Evolutionary conservation across 2,888 invertebrate species (phyloP), one percentile per base, ranked within the genome.

Genomic region (Poecilus cupreus): DNA sequence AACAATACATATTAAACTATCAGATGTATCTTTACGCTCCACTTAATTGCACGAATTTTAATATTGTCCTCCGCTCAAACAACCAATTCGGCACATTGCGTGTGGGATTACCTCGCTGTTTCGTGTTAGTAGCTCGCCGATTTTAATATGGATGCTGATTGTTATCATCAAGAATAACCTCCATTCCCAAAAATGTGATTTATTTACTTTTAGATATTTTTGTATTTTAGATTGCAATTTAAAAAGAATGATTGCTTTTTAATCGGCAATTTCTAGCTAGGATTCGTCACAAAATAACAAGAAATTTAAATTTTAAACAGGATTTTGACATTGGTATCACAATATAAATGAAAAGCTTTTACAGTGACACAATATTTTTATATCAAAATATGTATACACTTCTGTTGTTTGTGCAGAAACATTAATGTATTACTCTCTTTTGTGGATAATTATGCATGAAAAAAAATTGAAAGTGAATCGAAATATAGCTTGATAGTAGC

Each of bases 1-100:
- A 60, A 75, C 81, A 74, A 75, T 75, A 39, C 57, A 24, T 39
- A 72, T 80, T 80, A 74, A 37, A 24, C 20, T 80, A 74, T 74
- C 80, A 18, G 22, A 51, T 54, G 26, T n/a, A 81, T 81, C 81
- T 81, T 81, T 81, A 75, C 43, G 81, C 81, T 81, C 81, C 81
- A 81, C 60, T 81, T 75, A 39, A 64, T 13, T 18, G 8, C 24
- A 81, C 81, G 60, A 81, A 81, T 81, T 74, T 81, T 74, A 72
- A 43, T 54, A 39, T 16, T 16, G 75, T 51, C 72, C 70, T 54
- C 4, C 10, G 22, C 20, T 43, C 32, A 6, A 32, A 32, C 32
- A 13, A n/a, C n/a, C 72, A 49, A 49, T 72, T 68, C 43, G 68
- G 26, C 64, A 37, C 64, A 37, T 43, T 68, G 68, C 68, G 68